Percentiles rank a stretch among this genome's conserved stretches.
Conservation (phyloP, 2,797 vertebrate genomes). For the Heliangelus exortis region DNA sequence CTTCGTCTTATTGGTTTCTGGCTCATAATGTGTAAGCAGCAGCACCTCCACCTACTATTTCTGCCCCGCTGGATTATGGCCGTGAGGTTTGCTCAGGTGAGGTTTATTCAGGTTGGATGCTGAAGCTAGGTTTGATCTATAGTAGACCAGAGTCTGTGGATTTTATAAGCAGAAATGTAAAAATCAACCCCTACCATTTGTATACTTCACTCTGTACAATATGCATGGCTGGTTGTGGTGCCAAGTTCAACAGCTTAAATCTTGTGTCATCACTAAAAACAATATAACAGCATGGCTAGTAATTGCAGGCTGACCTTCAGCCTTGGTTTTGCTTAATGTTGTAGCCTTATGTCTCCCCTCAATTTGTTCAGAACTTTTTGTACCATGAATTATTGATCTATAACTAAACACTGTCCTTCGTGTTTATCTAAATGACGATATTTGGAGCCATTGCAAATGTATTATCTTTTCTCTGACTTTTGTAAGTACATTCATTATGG, state of each 20-base stretch:
- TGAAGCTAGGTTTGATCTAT: background rate
- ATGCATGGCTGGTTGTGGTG: background rate
- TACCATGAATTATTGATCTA: constrained; percentile 88
- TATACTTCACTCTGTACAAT: background rate
- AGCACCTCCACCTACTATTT: background rate
- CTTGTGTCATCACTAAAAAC: constrained; percentile 28
- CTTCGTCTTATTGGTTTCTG: background rate
- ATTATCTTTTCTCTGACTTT: constrained; percentile 68
- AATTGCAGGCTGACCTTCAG: constrained; percentile 48
- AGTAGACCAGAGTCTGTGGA: background rate
- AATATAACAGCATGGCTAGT: background rate
- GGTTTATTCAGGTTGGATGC: background rate
- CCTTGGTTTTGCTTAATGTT: constrained; percentile 57
- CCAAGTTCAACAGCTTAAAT: constrained; percentile 30
- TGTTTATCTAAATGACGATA: constrained; percentile 60
- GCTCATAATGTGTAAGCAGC: background rate
- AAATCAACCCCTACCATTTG: background rate
- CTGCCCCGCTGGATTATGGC: background rate
- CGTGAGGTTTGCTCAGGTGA: background rate
- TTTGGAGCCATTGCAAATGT: constrained; percentile 80
- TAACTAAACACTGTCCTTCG: constrained; percentile 85
- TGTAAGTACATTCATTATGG: background rate
- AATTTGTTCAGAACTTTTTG: constrained; percentile 85
- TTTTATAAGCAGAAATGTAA: background rate
- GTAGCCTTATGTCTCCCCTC: constrained; percentile 78